Conservation (phyloP, 2,113 vertebrate species). For the Edolisoma coerulescens region DNA sequence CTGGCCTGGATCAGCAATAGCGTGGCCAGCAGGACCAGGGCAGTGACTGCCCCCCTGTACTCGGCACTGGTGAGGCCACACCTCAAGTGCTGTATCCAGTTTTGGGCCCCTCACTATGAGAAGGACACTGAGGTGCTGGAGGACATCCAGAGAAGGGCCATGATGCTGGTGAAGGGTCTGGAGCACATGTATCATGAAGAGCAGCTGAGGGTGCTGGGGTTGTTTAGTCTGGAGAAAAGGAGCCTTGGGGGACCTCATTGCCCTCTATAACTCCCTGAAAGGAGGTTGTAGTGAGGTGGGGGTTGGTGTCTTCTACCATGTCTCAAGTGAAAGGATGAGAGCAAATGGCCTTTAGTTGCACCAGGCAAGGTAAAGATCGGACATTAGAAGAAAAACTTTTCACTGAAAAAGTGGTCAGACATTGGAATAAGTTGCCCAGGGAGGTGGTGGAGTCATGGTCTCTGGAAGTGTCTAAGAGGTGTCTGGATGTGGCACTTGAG, state of each 20-base stretch:
- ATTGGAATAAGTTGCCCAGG: background rate
- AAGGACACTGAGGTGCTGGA: background rate
- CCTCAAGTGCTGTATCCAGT: rapidly evolving
- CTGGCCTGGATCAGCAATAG: background rate
- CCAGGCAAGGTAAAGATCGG: background rate
- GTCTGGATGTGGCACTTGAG: background rate
- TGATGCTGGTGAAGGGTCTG: background rate
- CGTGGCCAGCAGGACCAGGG: background rate
- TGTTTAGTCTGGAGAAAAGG: background rate
- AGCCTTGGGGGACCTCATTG: background rate
- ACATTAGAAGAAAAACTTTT: background rate
- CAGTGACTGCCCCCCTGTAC: background rate
- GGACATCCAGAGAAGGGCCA: rapidly evolving
- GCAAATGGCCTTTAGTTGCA: background rate
- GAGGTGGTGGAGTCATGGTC: background rate
- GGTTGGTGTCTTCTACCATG: background rate
- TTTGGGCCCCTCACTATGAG: background rate
- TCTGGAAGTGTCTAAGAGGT: background rate
- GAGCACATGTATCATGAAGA: background rate
- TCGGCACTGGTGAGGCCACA: rapidly evolving
- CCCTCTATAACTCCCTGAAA: background rate
- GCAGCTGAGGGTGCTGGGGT: background rate
- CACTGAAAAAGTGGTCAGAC: background rate
- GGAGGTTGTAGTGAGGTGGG: background rate
- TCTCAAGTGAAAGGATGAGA: background rate